A percentile compares a stretch with the other conserved stretches of the same genome.
These are phyloP conservation scores for Argya squamiceps DNA, from an alignment of 2,797 vertebrate species.

Conservation along the genomic window DNA sequence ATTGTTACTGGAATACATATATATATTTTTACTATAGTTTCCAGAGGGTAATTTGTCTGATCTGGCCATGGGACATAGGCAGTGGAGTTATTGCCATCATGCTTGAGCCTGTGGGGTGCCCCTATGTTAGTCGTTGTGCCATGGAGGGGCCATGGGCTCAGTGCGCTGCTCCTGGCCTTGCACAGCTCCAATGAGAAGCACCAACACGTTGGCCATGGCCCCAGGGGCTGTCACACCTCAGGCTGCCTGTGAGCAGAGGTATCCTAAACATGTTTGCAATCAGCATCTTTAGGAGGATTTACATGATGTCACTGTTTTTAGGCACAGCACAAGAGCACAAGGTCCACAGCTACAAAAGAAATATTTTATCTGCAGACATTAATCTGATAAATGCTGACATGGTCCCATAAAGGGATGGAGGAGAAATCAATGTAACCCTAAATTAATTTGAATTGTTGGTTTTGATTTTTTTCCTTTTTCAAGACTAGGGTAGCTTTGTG, in stretches of 20 bases:
- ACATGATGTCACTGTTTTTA: not conserved
- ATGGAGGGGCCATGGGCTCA: not conserved
- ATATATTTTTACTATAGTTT: not conserved
- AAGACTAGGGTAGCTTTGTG: not conserved
- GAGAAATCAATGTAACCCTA: not conserved
- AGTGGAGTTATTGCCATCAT: not conserved
- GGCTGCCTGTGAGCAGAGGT: not conserved
- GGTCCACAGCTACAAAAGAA: not conserved
- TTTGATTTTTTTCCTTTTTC: not conserved
- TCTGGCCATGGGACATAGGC: not conserved
- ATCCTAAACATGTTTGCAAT: not conserved
- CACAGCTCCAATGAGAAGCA: not conserved
- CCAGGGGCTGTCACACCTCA: not conserved
- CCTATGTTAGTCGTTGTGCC: not conserved
- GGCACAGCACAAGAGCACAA: not conserved
- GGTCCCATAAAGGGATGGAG: not conserved
- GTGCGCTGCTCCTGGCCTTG: rapidly evolving
- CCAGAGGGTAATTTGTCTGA: not conserved
- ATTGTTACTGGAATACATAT: not conserved
- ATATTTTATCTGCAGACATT: not conserved
- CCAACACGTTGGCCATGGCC: not conserved
- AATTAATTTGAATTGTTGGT: not conserved
- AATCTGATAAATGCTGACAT: not conserved
- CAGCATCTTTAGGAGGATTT: not conserved
- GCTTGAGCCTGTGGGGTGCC: not conserved